Percentiles rank a stretch among this genome's conserved stretches.
These are phyloP conservation scores for Parnassius glacialis DNA, from an alignment of 2,888 invertebrate species.

Conservation along the genomic window DNA sequence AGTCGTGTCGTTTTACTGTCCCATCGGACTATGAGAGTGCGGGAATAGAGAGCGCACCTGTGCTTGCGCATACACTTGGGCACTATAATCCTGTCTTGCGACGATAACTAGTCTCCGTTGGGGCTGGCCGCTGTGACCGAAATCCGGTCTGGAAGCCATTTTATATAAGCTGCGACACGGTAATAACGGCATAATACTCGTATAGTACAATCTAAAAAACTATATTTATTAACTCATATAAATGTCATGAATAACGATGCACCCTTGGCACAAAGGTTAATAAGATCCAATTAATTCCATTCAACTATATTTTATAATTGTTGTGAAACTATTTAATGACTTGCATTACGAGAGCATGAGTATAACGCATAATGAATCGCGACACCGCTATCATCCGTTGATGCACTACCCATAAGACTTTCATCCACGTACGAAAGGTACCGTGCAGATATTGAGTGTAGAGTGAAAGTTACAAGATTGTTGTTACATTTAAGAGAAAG, in stretches of 20 bases:
- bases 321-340: background rate
- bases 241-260: background rate
- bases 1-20: too few species aligned
- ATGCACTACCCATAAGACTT: constrained; percentile 17
- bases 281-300: constrained; percentile 1
- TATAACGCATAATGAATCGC: background rate
- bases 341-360: background rate
- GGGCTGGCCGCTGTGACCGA: too few species aligned
- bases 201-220: too few species aligned
- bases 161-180: too few species aligned
- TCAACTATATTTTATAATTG: background rate
- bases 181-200: too few species aligned
- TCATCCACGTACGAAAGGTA: constrained; percentile 7
- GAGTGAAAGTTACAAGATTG: constrained; percentile 23
- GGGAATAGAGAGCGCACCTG: too few species aligned
- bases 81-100: too few species aligned
- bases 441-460: constrained; percentile 14
- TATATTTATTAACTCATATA: too few species aligned
- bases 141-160: too few species aligned
- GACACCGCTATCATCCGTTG: constrained; percentile 2
- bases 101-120: too few species aligned
- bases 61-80: too few species aligned
- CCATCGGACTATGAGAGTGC: too few species aligned
- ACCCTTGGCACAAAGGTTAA: constrained; percentile 4
- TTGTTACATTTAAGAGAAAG: constrained; percentile 21